phyloP scores from a whole-genome alignment of 2,113 vertebrate genomes.

The Cromileptes altivelis region DNA sequence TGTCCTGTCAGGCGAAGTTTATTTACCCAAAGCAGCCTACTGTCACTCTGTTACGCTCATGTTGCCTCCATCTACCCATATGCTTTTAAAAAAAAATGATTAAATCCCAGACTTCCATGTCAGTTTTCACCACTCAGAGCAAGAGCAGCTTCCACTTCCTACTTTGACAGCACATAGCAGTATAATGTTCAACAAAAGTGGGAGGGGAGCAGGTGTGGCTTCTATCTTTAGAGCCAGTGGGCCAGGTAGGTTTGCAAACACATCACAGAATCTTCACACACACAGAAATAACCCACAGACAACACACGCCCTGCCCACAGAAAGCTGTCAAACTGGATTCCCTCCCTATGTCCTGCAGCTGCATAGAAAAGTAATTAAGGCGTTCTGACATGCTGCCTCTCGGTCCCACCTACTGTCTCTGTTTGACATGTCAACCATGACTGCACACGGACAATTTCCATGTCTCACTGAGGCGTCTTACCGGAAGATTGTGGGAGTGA shows the following conservation, averaged over 20 bases:
- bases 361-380: constrained; percentile 33
- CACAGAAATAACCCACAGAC: constrained; percentile 65
- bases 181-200: constrained; percentile 54
- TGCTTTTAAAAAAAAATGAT: constrained; percentile 13
- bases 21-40: constrained; percentile 34
- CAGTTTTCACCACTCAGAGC: constrained; percentile 14
- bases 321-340: constrained; percentile 85
- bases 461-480: constrained; percentile 7
- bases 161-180: constrained; percentile 38
- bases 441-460: constrained; percentile 16
- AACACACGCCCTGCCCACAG: constrained; percentile 65
- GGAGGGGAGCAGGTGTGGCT: constrained; percentile 79
- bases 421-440: constrained; percentile 28
- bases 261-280: constrained; percentile 26
- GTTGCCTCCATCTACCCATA: not conserved
- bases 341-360: constrained; percentile 42
- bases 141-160: constrained; percentile 62
- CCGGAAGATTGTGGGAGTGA: constrained; percentile 12
- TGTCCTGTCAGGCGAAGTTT: constrained; percentile 36
- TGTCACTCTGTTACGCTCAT: constrained; percentile 44
- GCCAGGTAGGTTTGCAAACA: constrained; percentile 74
- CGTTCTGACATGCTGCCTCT: constrained; percentile 68
- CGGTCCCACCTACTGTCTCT: constrained; percentile 35
- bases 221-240: constrained; percentile 45
- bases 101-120: constrained; percentile 35